Evolutionary conservation across 2,113 vertebrate genomes (phyloP).

Genomic region (Hylia prasina): DNA sequence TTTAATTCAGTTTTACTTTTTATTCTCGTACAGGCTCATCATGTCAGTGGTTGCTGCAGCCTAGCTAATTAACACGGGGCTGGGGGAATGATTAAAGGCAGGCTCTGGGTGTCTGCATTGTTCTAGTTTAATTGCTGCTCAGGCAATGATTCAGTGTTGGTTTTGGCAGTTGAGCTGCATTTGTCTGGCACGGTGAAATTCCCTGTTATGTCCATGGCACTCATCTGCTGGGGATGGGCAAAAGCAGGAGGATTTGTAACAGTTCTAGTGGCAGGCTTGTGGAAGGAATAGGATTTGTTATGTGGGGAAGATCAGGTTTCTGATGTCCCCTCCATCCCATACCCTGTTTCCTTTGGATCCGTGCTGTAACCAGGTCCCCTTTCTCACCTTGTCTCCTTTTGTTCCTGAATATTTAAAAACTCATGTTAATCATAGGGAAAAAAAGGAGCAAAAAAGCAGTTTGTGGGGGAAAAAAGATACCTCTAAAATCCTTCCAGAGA

Average conservation of each 20-base stretch:
- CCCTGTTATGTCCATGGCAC: not conserved
- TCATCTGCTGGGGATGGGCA: not conserved
- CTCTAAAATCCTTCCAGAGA: not conserved
- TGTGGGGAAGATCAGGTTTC: not conserved
- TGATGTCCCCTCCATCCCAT: not conserved
- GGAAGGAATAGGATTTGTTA: not conserved
- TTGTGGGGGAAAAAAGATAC: not conserved
- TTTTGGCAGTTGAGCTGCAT: not conserved
- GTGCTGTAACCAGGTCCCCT: not conserved
- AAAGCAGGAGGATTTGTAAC: not conserved
- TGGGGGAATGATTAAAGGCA: slow-evolving; percentile 2
- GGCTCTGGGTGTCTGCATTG: not conserved
- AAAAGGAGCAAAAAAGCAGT: not conserved
- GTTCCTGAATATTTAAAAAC: not conserved
- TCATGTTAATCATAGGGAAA: accelerated
- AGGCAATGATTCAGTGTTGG: not conserved
- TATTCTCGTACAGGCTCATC: not conserved
- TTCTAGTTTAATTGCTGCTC: slow-evolving; percentile 26
- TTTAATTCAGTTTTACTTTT: slow-evolving; percentile 1
- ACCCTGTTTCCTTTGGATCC: not conserved
- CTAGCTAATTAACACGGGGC: slow-evolving; percentile 1
- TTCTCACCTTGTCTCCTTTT: not conserved
- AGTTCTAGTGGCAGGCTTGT: not conserved
- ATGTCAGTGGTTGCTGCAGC: not conserved
- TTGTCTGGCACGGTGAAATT: slow-evolving; percentile 6